phyloP scores from a whole-genome alignment of 1,140 invertebrate genomes.

The Cydia pomonella region DNA sequence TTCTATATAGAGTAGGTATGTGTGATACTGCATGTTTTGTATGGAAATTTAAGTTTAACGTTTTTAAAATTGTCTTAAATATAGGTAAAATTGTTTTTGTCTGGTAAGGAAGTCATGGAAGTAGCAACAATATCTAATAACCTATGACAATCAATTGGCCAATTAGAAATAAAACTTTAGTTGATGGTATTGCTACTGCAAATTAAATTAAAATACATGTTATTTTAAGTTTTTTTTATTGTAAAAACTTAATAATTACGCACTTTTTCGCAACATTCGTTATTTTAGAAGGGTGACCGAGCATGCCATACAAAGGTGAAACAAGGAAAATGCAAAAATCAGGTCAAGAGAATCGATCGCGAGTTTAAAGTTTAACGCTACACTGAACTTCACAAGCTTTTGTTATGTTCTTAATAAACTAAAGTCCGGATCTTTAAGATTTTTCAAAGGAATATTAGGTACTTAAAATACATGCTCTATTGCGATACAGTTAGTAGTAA shows the following conservation, averaged over 20 bases:
- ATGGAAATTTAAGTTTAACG: too few species aligned
- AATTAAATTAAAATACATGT: too few species aligned
- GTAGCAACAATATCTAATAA: too few species aligned
- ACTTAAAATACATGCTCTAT: neutral
- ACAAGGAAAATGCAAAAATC: slow-evolving; percentile 30
- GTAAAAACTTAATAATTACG: too few species aligned
- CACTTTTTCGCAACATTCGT: neutral
- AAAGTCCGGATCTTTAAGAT: neutral
- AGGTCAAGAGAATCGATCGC: slow-evolving; percentile 37
- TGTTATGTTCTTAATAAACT: neutral
- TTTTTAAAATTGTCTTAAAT: too few species aligned
- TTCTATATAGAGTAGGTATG: neutral
- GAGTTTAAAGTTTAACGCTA: slow-evolving; percentile 35
- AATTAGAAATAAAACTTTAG: too few species aligned
- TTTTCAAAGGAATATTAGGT: neutral
- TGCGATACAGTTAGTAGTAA: neutral
- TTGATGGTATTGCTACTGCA: too few species aligned
- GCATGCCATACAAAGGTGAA: slow-evolving; percentile 35
- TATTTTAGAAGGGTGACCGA: neutral
- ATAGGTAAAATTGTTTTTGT: too few species aligned
- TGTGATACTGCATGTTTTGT: too few species aligned
- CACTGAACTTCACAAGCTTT: slow-evolving; percentile 21
- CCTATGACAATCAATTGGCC: too few species aligned
- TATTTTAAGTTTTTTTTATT: too few species aligned
- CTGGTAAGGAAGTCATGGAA: too few species aligned